Base-by-base conservation (phyloP, 1,140 invertebrate species). In the Trachymyrmex cornetzi region DNA sequence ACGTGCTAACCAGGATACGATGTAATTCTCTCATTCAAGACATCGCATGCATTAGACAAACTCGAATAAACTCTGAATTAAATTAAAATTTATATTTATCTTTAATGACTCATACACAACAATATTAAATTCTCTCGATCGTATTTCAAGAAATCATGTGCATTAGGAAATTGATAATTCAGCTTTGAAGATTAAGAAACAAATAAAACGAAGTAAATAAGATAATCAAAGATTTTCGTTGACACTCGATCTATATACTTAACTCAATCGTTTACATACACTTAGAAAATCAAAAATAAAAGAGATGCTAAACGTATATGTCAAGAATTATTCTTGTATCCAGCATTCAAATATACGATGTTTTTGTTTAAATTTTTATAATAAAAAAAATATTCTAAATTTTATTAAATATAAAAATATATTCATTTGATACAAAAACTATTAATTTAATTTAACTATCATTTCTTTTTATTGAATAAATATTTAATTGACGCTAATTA, bases 31-130 rank as follows among this genome's bases (percentile, higher is more conserved):
- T 48, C 66, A 48, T 82, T 82, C 34, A 61, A 9, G 1, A 11
- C 48, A 59, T 34, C 16, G 30, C 19, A 27, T 9, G 2, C 66
- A 22, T 44, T 48, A 30, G 14, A 34, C 44, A 57, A 82, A 48
- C n/a, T 77, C 19, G 53, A 81, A 38, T 38, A 3, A 27, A 61
- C 34, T 38, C 34, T 44, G n/a, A 50, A 34, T 16, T 57, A 74
- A 74, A 79, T 79, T 38, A 80, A 82, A 74, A 44, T 19, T 11
- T 14, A 0, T 9, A 14, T 80, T 82, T 74, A 74, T 82, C 24
- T 4, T 9, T 57, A 14, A 12, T 82, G 34, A 82, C 1, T 81
- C 22, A 72, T 11, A 22, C 30, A 11, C 19, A 69, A 57, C 48
- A 2, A 55, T 69, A 53, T 11, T 19, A 22, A 16, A 71, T 38